Percentiles rank a stretch among this genome's conserved stretches.
These are phyloP conservation scores for Macroglossus sobrinus DNA, from an alignment of 2,113 vertebrate species.

Conservation along the genomic window DNA sequence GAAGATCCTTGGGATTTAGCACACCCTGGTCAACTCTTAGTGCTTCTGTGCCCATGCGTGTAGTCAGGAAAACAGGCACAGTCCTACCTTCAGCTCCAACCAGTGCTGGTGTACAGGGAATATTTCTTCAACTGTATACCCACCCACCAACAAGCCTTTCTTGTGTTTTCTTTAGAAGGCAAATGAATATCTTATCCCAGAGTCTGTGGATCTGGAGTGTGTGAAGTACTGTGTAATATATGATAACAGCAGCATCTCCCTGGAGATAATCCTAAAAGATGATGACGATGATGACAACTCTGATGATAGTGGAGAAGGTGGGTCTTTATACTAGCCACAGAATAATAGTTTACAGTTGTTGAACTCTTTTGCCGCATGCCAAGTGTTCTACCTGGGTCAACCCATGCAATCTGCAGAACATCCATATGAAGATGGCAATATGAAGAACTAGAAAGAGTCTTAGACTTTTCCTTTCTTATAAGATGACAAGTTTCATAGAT, in stretches of 20 bases:
- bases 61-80: neutral
- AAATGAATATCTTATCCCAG: slow-evolving; percentile 78
- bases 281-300: neutral
- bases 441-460: neutral
- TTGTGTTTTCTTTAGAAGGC: slow-evolving; percentile 78
- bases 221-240: slow-evolving; percentile 89
- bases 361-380: accelerated
- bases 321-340: neutral
- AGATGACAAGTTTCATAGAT: neutral
- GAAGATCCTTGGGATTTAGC: neutral
- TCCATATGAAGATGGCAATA: accelerated
- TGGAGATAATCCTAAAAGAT: slow-evolving; percentile 17
- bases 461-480: neutral
- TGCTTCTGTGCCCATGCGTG: neutral
- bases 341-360: neutral
- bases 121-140: accelerated
- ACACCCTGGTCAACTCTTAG: neutral
- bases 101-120: neutral
- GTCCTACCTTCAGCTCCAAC: neutral
- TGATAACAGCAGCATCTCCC: slow-evolving; percentile 78
- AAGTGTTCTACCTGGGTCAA: neutral
- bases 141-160: neutral
- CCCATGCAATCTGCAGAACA: neutral
- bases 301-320: neutral
- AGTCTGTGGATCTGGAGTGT: slow-evolving; percentile 82